These are phyloP conservation scores for Mus caroli DNA, from an alignment of 2,797 vertebrate genomes.

Conservation along the genomic window DNA sequence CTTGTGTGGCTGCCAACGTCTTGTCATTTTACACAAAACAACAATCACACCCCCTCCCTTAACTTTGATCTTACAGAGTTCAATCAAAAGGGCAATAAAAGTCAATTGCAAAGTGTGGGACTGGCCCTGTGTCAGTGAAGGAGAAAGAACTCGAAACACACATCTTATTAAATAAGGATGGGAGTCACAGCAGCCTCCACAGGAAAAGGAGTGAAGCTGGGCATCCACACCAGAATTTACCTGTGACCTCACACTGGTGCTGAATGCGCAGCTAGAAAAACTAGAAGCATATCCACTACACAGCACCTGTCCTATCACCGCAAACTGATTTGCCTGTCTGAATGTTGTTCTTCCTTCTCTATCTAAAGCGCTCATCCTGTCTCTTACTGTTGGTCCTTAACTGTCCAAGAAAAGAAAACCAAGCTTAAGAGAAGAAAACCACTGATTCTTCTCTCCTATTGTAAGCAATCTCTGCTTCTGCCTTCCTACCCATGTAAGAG, in stretches of 20 bases:
- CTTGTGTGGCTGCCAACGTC: not conserved
- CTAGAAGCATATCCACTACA: too few species aligned
- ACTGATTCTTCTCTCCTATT: not conserved
- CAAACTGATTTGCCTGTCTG: not conserved
- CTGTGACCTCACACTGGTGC: not conserved
- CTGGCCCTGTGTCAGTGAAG: not conserved
- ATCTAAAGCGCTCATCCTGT: not conserved
- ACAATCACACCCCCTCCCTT: not conserved
- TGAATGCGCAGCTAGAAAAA: not conserved
- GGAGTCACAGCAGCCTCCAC: not conserved
- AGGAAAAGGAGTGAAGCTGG: not conserved
- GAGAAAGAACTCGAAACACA: not conserved
- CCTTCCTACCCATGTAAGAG: not conserved
- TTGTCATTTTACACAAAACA: not conserved
- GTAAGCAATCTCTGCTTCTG: not conserved
- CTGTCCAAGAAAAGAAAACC: not conserved
- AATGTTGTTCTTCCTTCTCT: not conserved
- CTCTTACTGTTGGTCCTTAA: not conserved
- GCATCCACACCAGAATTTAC: not conserved
- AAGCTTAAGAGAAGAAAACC: not conserved
- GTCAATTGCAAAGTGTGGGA: not conserved
- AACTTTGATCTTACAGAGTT: not conserved
- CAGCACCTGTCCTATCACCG: not conserved
- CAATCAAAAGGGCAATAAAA: not conserved
- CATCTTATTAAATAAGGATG: not conserved